These are phyloP conservation scores for Euschistus heros DNA, from an alignment of 1,140 invertebrate genomes.

Conservation along the genomic window DNA sequence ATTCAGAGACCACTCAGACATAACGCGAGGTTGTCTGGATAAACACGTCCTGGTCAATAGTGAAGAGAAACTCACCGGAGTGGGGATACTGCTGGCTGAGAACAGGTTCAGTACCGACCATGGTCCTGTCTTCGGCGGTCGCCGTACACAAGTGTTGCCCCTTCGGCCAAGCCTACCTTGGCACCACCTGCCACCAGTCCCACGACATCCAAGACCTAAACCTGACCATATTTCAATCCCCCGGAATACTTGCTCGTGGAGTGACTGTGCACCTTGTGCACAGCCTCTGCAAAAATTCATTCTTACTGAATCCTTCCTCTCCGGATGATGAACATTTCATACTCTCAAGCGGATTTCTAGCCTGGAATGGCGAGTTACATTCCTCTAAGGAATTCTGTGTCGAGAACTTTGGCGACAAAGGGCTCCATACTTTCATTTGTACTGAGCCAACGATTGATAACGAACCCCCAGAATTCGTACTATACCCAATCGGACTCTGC, in stretches of 20 bases:
- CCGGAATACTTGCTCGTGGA: background rate
- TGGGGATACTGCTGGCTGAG: background rate
- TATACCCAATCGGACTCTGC: slow-evolving; percentile 44
- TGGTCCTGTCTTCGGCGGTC: background rate
- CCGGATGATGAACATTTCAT: background rate
- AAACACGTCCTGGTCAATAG: too few relatives aligned
- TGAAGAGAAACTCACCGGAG: background rate
- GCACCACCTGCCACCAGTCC: background rate
- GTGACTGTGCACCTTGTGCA: background rate
- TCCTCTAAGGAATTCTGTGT: background rate
- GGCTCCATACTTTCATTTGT: background rate
- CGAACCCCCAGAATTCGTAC: background rate
- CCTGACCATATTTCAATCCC: background rate
- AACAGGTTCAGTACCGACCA: background rate
- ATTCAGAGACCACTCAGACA: too few relatives aligned
- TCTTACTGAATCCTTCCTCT: background rate
- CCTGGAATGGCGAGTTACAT: background rate
- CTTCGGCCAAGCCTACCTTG: background rate
- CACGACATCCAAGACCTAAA: background rate
- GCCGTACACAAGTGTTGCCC: background rate
- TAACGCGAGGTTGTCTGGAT: too few relatives aligned
- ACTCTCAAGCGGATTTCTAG: background rate
- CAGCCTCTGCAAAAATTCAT: background rate
- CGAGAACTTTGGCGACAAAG: background rate
- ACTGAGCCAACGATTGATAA: background rate